These are phyloP conservation scores for Globia sparganii DNA, from an alignment of 2,888 invertebrate genomes.

Conservation along the genomic window DNA sequence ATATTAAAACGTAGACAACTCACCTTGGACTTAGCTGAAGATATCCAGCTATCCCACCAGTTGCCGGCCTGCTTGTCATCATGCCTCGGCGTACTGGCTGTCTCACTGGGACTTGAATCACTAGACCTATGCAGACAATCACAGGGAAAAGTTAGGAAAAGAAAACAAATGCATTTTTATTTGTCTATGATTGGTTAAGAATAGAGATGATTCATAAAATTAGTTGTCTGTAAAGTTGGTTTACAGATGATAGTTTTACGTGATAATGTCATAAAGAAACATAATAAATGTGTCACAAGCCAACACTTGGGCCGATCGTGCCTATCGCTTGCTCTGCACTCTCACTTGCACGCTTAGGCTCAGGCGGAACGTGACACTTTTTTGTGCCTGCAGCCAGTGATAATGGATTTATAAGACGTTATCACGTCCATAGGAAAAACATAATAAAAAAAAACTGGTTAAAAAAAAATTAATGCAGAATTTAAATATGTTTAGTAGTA, in stretches of 20 bases:
- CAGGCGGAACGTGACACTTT: too few species aligned
- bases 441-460: background rate
- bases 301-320: too few species aligned
- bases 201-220: background rate
- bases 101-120: conserved; percentile 78
- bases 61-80: conserved; percentile 81
- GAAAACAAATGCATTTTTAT: background rate
- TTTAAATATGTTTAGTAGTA: background rate
- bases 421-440: background rate
- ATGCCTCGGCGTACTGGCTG: conserved; percentile 71
- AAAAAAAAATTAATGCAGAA: background rate
- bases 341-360: too few species aligned
- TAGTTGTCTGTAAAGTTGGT: too few species aligned
- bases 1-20: background rate
- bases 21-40: conserved; percentile 91
- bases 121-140: conserved; percentile 67
- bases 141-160: background rate
- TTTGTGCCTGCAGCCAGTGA: too few species aligned
- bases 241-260: too few species aligned
- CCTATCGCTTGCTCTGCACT: too few species aligned
- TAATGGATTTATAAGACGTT: too few species aligned
- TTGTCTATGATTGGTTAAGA: background rate
- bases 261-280: too few species aligned
- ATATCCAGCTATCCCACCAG: conserved; percentile 91
- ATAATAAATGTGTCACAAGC: too few species aligned